These are phyloP conservation scores for Autographa pulchrina DNA, from an alignment of 2,888 invertebrate species.

Conservation along the genomic window DNA sequence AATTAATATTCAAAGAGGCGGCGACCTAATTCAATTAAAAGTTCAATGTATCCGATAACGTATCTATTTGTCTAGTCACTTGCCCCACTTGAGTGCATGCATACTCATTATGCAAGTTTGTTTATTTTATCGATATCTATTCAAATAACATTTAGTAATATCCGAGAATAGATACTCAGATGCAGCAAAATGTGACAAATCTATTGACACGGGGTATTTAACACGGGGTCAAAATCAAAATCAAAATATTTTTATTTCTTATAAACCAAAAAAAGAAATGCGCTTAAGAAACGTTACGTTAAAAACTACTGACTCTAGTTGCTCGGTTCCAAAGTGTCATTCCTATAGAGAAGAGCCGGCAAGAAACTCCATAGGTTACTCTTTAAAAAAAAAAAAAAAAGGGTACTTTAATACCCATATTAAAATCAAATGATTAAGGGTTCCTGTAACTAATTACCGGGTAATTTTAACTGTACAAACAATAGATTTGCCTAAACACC, in stretches of 20 bases:
- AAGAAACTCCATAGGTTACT: too few relatives aligned
- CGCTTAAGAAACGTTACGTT: too few relatives aligned
- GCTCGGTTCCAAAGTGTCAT: too few relatives aligned
- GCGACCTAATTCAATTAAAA: slow-evolving; percentile 57
- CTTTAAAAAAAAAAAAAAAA: too few relatives aligned
- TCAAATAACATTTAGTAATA: slow-evolving; percentile 1
- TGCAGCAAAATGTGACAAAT: not conserved
- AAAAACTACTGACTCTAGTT: too few relatives aligned
- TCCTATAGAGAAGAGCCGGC: too few relatives aligned
- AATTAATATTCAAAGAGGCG: slow-evolving; percentile 49
- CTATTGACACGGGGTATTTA: too few relatives aligned
- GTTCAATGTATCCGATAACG: slow-evolving; percentile 54
- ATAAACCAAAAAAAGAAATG: too few relatives aligned
- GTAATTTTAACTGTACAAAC: slow-evolving; percentile 21
- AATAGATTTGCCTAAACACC: slow-evolving; percentile 51
- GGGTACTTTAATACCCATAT: too few relatives aligned
- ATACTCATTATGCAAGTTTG: slow-evolving; percentile 34
- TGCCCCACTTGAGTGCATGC: slow-evolving; percentile 49
- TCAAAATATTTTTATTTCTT: too few relatives aligned
- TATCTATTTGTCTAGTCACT: slow-evolving; percentile 50
- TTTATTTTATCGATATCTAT: not conserved
- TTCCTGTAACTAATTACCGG: slow-evolving; percentile 23
- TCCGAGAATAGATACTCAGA: not conserved
- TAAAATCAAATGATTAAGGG: slow-evolving; percentile 3
- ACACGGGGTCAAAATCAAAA: too few relatives aligned